phyloP scores from a whole-genome alignment of 1,140 invertebrate genomes.

The Amyelois transitella region DNA sequence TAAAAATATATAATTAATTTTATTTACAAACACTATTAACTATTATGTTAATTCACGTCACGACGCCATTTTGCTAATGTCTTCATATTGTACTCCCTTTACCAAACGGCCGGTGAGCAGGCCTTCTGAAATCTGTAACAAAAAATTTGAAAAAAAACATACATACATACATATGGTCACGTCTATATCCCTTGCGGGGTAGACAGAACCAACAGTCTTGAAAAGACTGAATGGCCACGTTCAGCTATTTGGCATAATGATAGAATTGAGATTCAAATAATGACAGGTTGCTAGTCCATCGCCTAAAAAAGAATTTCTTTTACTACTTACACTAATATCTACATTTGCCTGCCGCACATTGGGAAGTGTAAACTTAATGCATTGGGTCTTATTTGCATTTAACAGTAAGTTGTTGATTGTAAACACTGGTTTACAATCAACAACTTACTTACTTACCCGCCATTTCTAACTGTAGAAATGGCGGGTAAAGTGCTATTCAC shows the following conservation, averaged over 20 bases:
- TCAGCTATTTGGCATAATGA: too few relatives aligned
- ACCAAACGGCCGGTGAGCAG: constrained; percentile 37
- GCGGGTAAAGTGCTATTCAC: neutral
- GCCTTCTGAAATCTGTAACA: constrained; percentile 50
- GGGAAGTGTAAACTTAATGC: too few relatives aligned
- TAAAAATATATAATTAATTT: too few relatives aligned
- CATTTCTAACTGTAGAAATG: neutral
- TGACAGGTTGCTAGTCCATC: too few relatives aligned
- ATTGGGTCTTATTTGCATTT: too few relatives aligned
- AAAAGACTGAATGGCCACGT: neutral
- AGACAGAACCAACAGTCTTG: neutral
- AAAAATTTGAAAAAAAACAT: constrained; percentile 16
- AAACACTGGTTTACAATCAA: neutral
- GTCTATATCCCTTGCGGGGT: neutral
- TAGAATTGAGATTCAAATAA: too few relatives aligned
- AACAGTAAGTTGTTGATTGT: too few relatives aligned
- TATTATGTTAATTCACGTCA: too few relatives aligned
- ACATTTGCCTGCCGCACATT: too few relatives aligned
- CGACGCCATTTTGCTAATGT: constrained; percentile 47
- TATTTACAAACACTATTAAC: too few relatives aligned
- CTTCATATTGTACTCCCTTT: constrained; percentile 53
- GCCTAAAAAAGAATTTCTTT: too few relatives aligned
- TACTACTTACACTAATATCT: too few relatives aligned
- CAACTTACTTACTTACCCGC: neutral
- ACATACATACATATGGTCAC: neutral